Conservation (phyloP, 2,797 vertebrate species). For the Centropyge bicolor region DNA sequence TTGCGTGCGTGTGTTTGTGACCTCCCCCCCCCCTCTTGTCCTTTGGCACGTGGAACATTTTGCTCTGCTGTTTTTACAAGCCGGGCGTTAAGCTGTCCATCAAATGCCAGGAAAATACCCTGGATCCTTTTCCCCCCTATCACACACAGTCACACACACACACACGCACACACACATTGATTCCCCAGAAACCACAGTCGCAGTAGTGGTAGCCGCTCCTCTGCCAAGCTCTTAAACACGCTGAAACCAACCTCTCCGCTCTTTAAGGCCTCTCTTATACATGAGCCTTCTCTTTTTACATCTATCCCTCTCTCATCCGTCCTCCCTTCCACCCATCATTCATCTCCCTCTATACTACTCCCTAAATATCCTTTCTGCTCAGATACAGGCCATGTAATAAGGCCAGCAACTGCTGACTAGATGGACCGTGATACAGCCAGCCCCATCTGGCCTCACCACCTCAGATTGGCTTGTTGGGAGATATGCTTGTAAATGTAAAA, state of each 20-base stretch:
- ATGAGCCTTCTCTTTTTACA: constrained; percentile 74
- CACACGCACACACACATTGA: constrained; percentile 45
- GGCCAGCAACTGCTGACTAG: constrained; percentile 67
- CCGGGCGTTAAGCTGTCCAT: constrained; percentile 78
- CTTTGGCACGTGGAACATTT: constrained; percentile 80
- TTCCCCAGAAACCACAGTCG: constrained; percentile 71
- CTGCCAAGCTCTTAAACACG: constrained; percentile 78
- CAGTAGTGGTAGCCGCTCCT: constrained; percentile 60
- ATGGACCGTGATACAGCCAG: constrained; percentile 58
- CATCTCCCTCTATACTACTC: constrained; percentile 64
- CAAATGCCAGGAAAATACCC: constrained; percentile 80
- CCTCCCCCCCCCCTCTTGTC: constrained; percentile 60
- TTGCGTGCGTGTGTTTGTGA: constrained; percentile 40
- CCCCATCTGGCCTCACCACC: constrained; percentile 63
- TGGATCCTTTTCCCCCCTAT: constrained; percentile 59
- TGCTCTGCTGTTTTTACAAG: constrained; percentile 82
- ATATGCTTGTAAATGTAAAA: constrained; percentile 76
- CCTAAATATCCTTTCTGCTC: constrained; percentile 80
- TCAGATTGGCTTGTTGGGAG: constrained; percentile 62
- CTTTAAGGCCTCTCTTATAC: constrained; percentile 68
- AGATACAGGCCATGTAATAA: constrained; percentile 70
- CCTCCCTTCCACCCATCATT: constrained; percentile 65
- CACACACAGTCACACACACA: constrained; percentile 29
- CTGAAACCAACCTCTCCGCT: constrained; percentile 71
- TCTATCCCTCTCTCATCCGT: constrained; percentile 45